Base-by-base conservation (phyloP, 2,888 invertebrate species). In the Drosophila longiperda region DNA sequence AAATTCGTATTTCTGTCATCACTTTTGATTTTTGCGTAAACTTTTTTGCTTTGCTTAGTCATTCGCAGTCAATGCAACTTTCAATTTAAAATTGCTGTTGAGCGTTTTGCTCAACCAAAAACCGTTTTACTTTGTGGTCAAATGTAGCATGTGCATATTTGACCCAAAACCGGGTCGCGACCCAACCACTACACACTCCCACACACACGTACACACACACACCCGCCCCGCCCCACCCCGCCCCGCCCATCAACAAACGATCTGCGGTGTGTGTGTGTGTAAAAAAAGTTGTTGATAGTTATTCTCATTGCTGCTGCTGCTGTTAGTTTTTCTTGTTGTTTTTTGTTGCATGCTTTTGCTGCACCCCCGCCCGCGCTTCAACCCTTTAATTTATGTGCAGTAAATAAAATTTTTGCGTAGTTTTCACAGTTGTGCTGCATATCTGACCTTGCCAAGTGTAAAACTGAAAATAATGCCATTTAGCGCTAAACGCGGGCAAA, bases 91-190 rank as follows among this genome's bases (percentile, higher is more conserved):
- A 78, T 83, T 81, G 78, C 84, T 78, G 84, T 66, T 75, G 84
- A 80, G 65, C 83, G 83, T 58, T 85, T 78, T 71, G 68, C 87
- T 69, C 79, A 69, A 72, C 80, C 77, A 67, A 71, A 88, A 83
- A 87, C 63, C 82, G 87, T 88, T 87, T 90, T 80, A 89, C 87
- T 90, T 87, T 90, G 90, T 89, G 90, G 87, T 87, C 89, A 89
- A 86, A 88, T 83, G 86, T 86, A 89, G 88, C 84, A 84, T 84
- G 84, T 89, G 87, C 89, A 83, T 86, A 83, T 83, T 78, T 79
- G 84, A 83, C 87, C 83, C 68, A 48, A 69, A 66, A 76, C 60
- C 61, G 53, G 52, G 61, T 54, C 70, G 67, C 59, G 54, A 59
- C 62, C 60, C 36, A 57, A 40, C 23, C 45, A 11, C 36, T 33